Evolutionary conservation across 2,113 vertebrate species (phyloP).

Genomic region (Dolichallabes microphthalmus): DNA sequence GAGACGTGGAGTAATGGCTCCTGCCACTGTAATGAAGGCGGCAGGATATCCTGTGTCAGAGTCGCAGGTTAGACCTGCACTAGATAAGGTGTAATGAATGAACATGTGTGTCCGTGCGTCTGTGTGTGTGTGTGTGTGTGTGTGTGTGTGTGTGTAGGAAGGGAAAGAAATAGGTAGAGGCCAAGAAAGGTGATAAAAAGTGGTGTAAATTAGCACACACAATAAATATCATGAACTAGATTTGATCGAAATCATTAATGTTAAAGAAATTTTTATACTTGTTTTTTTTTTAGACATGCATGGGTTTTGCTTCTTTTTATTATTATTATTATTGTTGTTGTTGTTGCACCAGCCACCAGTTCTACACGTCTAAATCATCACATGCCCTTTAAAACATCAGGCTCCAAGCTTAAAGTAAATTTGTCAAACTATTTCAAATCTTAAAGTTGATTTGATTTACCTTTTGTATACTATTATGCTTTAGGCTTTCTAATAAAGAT

Average conservation of each 20-base stretch:
- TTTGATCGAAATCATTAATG: background rate
- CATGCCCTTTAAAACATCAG: background rate
- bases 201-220: background rate
- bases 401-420: background rate
- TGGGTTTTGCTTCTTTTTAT: background rate
- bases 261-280: background rate
- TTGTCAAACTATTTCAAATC: background rate
- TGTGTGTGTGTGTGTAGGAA: conserved; percentile 32
- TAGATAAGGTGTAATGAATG: conserved; percentile 54
- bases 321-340: background rate
- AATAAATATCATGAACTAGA: background rate
- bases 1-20: conserved; percentile 54
- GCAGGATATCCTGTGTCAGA: conserved; percentile 57
- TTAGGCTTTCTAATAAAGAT: background rate
- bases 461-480: background rate
- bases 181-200: conserved; percentile 20
- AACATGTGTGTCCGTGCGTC: conserved; percentile 39
- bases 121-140: conserved; percentile 46
- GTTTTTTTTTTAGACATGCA: too few species aligned
- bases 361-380: background rate
- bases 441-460: background rate
- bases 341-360: too few species aligned
- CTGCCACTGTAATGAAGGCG: conserved; percentile 55
- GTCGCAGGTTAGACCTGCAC: conserved; percentile 48
- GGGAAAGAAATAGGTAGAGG: background rate